Evolutionary conservation across 2,113 vertebrate species (phyloP), one percentile per base, ranked within the genome.

Genomic region (Rissa tridactyla): DNA sequence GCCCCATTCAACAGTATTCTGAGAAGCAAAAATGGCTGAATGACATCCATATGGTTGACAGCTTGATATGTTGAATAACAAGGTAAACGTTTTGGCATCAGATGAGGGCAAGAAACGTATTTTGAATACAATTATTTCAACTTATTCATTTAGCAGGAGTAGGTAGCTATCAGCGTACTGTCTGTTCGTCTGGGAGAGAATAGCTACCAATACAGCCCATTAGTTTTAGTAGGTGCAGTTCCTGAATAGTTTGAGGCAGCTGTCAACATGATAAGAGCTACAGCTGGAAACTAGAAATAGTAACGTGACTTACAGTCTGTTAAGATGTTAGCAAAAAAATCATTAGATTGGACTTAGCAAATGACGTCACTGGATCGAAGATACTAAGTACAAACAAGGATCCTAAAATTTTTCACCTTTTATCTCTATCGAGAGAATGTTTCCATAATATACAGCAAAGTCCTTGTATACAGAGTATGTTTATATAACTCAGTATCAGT

Each of bases 31-130:
- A 97, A 95, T 92, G 96, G 96, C 86, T 97, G 96, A 97, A 96
- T 96, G 96, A 92, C 91, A 98, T 70, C 96, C 97, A 98, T 98
- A 98, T 96, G 97, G 96, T 78, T 94, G 95, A 85, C 98, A 98
- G 97, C 96, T 97, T 97, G 97, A 79, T 87, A 42, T 57, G 32
- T 91, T 64, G 29, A 96, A 91, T 79, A 86, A 94, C 86, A 96
- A 97, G 94, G 95, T 95, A 97, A 97, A 97, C 27, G 62, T 93
- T 94, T 96, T 93, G 90, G 96, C 97, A 98, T 62, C 18, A 81
- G 64, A 36, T 94, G 73, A 88, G 40, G 36, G 84, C 77, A 90
- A 93, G 84, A 96, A 85, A 46, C 34, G 36, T 34, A 82, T 86
- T 94, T 85, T 88, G 64, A 77, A 72, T 87, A 83, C 81, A 95